These are phyloP conservation scores for Rhinopithecus roxellana DNA, from an alignment of 2,113 vertebrate species.

Conservation along the genomic window DNA sequence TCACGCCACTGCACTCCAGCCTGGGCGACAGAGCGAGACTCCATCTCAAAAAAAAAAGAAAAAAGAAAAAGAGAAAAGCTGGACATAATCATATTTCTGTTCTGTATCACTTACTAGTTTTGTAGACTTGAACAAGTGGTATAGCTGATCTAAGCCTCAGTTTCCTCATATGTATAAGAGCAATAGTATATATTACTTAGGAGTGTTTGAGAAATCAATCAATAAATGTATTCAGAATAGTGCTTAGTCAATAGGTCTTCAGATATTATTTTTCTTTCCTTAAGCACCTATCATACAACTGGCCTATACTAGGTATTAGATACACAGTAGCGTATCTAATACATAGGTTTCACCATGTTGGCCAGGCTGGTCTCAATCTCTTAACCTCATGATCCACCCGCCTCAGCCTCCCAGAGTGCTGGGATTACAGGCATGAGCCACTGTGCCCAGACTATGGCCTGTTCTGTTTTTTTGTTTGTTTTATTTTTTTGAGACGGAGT, in stretches of 20 bases:
- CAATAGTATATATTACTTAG: not conserved
- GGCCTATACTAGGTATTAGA: not conserved
- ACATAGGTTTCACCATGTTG: too few relatives aligned
- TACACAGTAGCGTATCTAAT: not conserved
- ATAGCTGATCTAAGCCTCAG: not conserved
- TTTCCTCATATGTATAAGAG: not conserved
- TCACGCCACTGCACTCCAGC: too few relatives aligned
- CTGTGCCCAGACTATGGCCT: too few relatives aligned
- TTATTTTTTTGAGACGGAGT: not conserved
- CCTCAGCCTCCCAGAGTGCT: too few relatives aligned
- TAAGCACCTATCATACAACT: not conserved
- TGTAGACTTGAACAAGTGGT: not conserved
- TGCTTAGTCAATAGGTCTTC: not conserved
- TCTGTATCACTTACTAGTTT: not conserved
- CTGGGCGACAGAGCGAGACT: not conserved
- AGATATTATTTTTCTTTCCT: not conserved
- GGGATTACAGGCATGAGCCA: too few relatives aligned
- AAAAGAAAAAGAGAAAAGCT: not conserved
- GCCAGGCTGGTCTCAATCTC: too few relatives aligned
- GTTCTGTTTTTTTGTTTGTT: not conserved
- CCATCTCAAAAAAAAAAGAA: not conserved
- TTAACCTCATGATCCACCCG: too few relatives aligned
- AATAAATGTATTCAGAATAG: not conserved
- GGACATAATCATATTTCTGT: not conserved
- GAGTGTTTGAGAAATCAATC: not conserved